Evolutionary conservation across 2,113 vertebrate species (phyloP), one percentile per base, ranked within the genome.

Genomic region (Hippocampus zosterae): DNA sequence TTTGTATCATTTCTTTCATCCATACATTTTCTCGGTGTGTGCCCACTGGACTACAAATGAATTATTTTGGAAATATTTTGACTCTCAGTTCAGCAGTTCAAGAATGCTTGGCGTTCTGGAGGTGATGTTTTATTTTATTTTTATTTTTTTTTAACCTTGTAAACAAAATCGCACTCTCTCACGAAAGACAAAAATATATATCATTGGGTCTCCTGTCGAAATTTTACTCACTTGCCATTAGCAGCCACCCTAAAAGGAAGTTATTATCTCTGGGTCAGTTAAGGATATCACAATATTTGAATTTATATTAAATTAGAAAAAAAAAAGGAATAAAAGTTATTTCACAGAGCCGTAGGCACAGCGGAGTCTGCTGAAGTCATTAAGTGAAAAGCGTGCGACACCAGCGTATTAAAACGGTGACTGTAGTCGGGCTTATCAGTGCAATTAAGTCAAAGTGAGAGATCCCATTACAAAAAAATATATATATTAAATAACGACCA

Each of bases 381-480:
- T 65, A 65, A 65, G 63, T 46, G 63, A 65, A 46, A 65, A 46
- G 41, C 62, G 25, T 64, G 62, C 23, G 63, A 65, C 63, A 65
- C 41, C 63, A 46, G 23, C 41, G 15, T 27, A 46, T 65, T 65
- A 16, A 65, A 46, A 25, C 9, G 6, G 27, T 44, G 63, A 65
- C 63, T 65, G 63, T 25, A 65, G 63, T 46, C 41, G 25, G 15
- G n/a, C 63, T 65, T 65, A 65, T 65, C 63, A 27, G 63, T 48
- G 63, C 23, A 44, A 65, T 65, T 65, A 65, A 65, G 63, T 65
- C 63, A 65, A 46, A 65, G 63, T 46, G 63, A 65, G 63, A 65
- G 63, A 65, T 65, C 63, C 12, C 23, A 46, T 65, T 65, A 65
- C 63, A 7, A 65, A 65, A 65, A 44, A 46, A 60, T 27, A 44